Percentiles rank a stretch among this genome's conserved stretches.
Evolutionary conservation across 1,140 invertebrate genomes (phyloP).

Genomic region (Plectus sambesii): DNA sequence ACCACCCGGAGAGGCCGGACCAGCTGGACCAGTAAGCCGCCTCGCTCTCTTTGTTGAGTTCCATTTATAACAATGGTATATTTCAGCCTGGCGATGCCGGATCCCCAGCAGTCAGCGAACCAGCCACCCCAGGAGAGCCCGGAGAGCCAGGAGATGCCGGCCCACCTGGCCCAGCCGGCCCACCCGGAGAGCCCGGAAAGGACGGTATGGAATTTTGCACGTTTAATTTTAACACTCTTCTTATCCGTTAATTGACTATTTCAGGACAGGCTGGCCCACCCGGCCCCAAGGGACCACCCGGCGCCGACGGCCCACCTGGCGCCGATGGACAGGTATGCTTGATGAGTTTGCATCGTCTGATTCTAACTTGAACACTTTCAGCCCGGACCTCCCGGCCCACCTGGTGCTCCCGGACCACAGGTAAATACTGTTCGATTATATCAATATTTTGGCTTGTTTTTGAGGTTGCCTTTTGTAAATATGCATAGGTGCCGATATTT

Average conservation of each 20-base stretch:
- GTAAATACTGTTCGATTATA: too few relatives aligned
- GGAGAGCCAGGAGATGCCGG: constrained; percentile 38
- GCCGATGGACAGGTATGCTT: constrained; percentile 39
- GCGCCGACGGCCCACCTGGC: constrained; percentile 35
- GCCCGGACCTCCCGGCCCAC: constrained; percentile 35
- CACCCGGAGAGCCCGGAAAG: constrained; percentile 24
- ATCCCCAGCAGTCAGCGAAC: constrained; percentile 33
- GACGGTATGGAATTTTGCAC: constrained; percentile 17
- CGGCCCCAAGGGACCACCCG: constrained; percentile 34
- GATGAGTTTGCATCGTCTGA: too few relatives aligned
- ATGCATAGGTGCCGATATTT: too few relatives aligned
- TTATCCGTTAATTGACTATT: not conserved
- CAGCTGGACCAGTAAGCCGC: constrained; percentile 12
- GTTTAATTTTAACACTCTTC: constrained; percentile 10
- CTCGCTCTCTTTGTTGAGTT: not conserved
- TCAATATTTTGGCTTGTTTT: too few relatives aligned
- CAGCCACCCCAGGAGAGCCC: constrained; percentile 42
- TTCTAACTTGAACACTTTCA: too few relatives aligned
- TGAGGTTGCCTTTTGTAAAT: too few relatives aligned
- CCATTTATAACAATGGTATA: constrained; percentile 1
- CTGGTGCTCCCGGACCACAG: constrained; percentile 35
- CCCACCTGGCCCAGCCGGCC: constrained; percentile 24
- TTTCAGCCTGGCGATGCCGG: not conserved
- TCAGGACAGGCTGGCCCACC: constrained; percentile 29
- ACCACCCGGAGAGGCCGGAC: constrained; percentile 22